Conservation (phyloP, 2,888 invertebrate genomes). For the Anthoptus insignis region DNA sequence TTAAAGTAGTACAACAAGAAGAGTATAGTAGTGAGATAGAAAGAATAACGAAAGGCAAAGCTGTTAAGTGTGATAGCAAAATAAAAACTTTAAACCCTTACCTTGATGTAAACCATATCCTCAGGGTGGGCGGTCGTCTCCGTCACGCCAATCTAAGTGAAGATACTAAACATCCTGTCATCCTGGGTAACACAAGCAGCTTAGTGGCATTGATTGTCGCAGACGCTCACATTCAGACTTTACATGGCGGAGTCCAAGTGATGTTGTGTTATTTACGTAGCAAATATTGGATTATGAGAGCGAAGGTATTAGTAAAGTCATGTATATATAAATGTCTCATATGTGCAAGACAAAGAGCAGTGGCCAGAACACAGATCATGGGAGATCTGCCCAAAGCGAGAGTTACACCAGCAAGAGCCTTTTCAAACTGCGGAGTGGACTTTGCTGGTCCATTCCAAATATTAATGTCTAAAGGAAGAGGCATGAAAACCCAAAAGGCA, state of each 20-base stretch:
- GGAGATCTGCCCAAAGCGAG: constrained; percentile 21
- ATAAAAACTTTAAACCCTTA: constrained; percentile 43
- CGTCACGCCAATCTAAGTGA: constrained; percentile 34
- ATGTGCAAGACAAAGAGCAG: constrained; percentile 44
- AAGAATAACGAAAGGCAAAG: background rate
- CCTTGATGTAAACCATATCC: constrained; percentile 35
- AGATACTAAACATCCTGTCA: constrained; percentile 9
- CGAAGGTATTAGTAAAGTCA: constrained; percentile 37
- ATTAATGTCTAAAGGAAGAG: background rate
- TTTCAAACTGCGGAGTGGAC: constrained; percentile 39
- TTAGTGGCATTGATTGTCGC: constrained; percentile 42
- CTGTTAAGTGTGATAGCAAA: background rate
- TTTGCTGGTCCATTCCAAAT: constrained; percentile 40
- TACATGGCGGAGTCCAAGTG: constrained; percentile 37
- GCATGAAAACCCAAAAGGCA: constrained; percentile 30
- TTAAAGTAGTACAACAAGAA: too few relatives aligned
- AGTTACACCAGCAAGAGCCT: constrained; percentile 34
- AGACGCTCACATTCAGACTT: constrained; percentile 44
- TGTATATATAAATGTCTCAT: constrained; percentile 45
- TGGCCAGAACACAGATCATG: constrained; percentile 29
- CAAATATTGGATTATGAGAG: constrained; percentile 47
- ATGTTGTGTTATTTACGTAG: constrained; percentile 41
- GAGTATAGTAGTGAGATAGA: background rate
- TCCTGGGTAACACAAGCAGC: constrained; percentile 42
- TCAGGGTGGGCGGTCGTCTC: constrained; percentile 49